Evolutionary conservation across 64 coral and sea anemone species (phyloP), one percentile per base, ranked within the genome.

Genomic region (Trachythela sp.): DNA sequence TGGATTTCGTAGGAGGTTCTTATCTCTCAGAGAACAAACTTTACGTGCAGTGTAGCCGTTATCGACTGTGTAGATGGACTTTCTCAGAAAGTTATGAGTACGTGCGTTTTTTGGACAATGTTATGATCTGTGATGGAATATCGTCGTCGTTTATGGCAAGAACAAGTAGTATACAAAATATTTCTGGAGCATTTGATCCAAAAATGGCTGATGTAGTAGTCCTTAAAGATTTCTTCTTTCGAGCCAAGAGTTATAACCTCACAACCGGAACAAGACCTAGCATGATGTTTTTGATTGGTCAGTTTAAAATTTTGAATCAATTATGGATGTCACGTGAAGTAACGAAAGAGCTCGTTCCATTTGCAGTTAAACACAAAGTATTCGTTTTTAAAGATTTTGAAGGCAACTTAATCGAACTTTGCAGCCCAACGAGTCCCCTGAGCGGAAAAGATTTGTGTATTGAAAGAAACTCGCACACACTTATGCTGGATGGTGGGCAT

Each of bases 1-100:
- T 45, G 11, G 42, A 45, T 45, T 4, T 45, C 11, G 11, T 45
- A 45, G 42, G 42, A 4, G 42, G 42, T 45, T 45, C 42, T 4
- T 45, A 45, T 45, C 42, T 45, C 11, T 4, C 42, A 6, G 42
- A 11, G 4, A 45, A 68, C 59, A 68, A 68, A 68, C 59, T 68
- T 7, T 22, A 68, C 30, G 20, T 68, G 59, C 30, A 22, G 59
- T 68, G 42, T 11, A 45, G 42, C 42, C 42, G 42, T 11, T 45
- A 45, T 45, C 4, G 42, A 45, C 42, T 45, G 11, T 45, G 42
- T 45, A 4, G 42, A 11, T 45, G 42, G 42, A 45, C 42, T 11
- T 45, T 45, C 42, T 68, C 59, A 6, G 59, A 68, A 68, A 68
- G 59, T 68, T 68, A 68, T 68, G 59, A 68, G 59, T 68, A 45